Evolutionary conservation across 92 coral and sea anemone species (phyloP).

Genomic region (Diadumene lineata): DNA sequence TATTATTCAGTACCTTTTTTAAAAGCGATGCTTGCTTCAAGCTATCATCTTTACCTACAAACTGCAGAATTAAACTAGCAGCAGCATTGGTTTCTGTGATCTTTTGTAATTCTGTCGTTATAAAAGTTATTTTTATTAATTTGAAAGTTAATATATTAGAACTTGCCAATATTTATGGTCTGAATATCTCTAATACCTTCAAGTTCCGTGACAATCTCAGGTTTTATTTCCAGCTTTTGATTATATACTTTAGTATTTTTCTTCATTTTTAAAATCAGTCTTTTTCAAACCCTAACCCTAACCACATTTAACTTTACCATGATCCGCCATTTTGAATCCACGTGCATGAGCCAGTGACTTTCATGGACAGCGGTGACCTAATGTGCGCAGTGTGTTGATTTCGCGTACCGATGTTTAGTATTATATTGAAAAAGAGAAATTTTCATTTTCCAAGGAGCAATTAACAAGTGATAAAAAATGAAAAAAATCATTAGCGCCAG

Average conservation of each 20-base stretch:
- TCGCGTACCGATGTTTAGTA: too few species aligned
- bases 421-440: too few species aligned
- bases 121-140: too few species aligned
- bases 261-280: conserved; percentile 21
- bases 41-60: conserved; percentile 58
- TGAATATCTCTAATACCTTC: conserved; percentile 27
- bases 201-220: conserved; percentile 18
- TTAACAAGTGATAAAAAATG: too few species aligned
- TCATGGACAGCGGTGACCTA: neutral
- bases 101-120: conserved; percentile 2
- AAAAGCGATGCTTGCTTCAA: conserved; percentile 65
- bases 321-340: conserved; percentile 58
- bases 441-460: too few species aligned
- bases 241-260: conserved; percentile 46
- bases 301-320: neutral
- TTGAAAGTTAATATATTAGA: neutral
- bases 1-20: conserved; percentile 62
- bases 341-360: conserved; percentile 24
- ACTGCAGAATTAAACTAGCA: conserved; percentile 32
- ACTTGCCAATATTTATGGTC: neutral
- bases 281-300: too few species aligned
- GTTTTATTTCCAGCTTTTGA: conserved; percentile 40
- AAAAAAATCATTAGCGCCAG: too few species aligned
- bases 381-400: neutral
- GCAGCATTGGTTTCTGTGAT: neutral